Evolutionary conservation across 2,113 vertebrate species (phyloP).

Genomic region (Cariama cristata): DNA sequence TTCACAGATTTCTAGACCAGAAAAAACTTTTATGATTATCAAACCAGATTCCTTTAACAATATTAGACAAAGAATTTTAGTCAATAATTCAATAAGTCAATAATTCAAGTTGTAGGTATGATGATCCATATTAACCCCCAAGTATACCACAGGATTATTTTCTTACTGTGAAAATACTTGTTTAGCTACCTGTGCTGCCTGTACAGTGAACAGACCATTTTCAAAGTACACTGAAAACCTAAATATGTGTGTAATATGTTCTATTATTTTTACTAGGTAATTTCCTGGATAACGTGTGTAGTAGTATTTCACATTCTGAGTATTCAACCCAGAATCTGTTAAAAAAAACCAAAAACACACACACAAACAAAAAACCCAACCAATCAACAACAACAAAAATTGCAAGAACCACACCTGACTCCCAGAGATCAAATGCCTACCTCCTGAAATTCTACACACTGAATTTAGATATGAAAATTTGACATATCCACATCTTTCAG

Average conservation of each 20-base stretch:
- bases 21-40: background rate
- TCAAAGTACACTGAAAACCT: background rate
- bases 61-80: background rate
- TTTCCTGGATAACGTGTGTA: background rate
- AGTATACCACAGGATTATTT: background rate
- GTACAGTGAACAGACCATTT: accelerated
- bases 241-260: background rate
- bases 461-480: background rate
- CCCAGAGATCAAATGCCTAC: background rate
- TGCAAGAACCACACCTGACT: background rate
- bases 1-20: background rate
- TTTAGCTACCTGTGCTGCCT: background rate
- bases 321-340: background rate
- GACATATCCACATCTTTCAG: background rate
- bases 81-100: background rate
- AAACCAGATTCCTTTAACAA: background rate
- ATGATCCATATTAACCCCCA: background rate
- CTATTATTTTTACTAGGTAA: background rate
- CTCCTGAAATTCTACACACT: background rate
- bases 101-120: background rate
- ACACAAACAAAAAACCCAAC: background rate
- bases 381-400: background rate
- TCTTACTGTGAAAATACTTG: background rate
- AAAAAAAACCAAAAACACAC: background rate
- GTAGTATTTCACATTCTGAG: background rate